phyloP scores from a whole-genome alignment of 2,888 invertebrate species.

The Lypha dubia region DNA sequence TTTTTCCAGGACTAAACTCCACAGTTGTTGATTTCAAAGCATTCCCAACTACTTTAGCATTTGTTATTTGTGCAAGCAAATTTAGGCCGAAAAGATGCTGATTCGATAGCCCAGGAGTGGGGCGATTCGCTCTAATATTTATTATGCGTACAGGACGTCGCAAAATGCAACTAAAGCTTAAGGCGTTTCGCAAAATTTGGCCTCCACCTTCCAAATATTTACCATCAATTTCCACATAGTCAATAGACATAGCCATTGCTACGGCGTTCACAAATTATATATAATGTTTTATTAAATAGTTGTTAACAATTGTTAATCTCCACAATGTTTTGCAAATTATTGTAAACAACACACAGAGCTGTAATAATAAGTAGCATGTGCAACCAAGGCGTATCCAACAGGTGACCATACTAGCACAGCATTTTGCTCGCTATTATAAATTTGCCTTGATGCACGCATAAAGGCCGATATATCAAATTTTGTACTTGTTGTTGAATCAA shows the following conservation, averaged over 20 bases:
- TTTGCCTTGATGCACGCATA: no score
- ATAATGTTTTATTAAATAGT: no score
- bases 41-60: conserved; percentile 89
- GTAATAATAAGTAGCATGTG: no score
- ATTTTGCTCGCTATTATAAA: no score
- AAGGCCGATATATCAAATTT: no score
- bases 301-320: no score
- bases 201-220: conserved; percentile 94
- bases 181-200: conserved; percentile 92
- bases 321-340: no score
- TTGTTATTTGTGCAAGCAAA: conserved; percentile 89
- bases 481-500: no score
- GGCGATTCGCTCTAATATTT: conserved; percentile 92
- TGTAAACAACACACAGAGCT: no score
- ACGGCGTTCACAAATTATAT: background rate
- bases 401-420: no score
- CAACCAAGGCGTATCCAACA: no score
- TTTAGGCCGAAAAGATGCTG: conserved; percentile 92
- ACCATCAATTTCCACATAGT: conserved; percentile 88
- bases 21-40: conserved; percentile 90
- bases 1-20: conserved; percentile 87
- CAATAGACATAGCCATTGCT: conserved; percentile 20
- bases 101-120: conserved; percentile 91
- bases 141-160: conserved; percentile 88
- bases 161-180: conserved; percentile 91